phyloP scores from a whole-genome alignment of 2,113 vertebrate genomes.

The Odobenus rosmarus region DNA sequence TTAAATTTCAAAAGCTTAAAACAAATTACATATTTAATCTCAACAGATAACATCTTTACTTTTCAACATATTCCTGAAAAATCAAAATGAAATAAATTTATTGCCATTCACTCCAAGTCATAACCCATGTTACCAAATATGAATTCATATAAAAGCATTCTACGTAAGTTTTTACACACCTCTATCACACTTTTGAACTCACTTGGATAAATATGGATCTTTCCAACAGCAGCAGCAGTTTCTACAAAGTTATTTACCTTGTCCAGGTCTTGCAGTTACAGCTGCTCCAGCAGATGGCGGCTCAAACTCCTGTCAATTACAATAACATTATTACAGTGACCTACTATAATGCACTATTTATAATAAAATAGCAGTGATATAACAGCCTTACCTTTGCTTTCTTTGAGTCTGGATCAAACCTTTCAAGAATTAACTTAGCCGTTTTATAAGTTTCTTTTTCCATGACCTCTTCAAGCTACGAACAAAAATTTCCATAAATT shows the following conservation, averaged over 20 bases:
- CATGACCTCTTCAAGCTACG: slow-evolving; percentile 98
- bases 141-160: slow-evolving; percentile 63
- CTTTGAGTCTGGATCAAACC: slow-evolving; percentile 97
- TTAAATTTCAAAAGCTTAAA: slow-evolving; percentile 65
- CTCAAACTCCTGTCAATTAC: slow-evolving; percentile 91
- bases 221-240: slow-evolving; percentile 82
- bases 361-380: slow-evolving; percentile 72
- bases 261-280: slow-evolving; percentile 93
- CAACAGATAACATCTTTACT: slow-evolving; percentile 32
- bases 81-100: slow-evolving; percentile 64
- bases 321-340: slow-evolving; percentile 80
- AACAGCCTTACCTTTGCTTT: slow-evolving; percentile 90
- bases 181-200: slow-evolving; percentile 77
- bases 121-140: slow-evolving; percentile 51
- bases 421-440: slow-evolving; percentile 98
- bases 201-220: slow-evolving; percentile 80
- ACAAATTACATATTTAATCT: slow-evolving; percentile 48
- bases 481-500: slow-evolving; percentile 79
- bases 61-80: slow-evolving; percentile 43
- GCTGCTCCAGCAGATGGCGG: slow-evolving; percentile 88
- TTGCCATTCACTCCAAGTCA: neutral
- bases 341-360: slow-evolving; percentile 57
- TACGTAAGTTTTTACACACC: slow-evolving; percentile 60
- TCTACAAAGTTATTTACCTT: slow-evolving; percentile 91
- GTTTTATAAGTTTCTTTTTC: slow-evolving; percentile 99